Conservation (phyloP, 2,888 invertebrate species). For the Hedya salicella region DNA sequence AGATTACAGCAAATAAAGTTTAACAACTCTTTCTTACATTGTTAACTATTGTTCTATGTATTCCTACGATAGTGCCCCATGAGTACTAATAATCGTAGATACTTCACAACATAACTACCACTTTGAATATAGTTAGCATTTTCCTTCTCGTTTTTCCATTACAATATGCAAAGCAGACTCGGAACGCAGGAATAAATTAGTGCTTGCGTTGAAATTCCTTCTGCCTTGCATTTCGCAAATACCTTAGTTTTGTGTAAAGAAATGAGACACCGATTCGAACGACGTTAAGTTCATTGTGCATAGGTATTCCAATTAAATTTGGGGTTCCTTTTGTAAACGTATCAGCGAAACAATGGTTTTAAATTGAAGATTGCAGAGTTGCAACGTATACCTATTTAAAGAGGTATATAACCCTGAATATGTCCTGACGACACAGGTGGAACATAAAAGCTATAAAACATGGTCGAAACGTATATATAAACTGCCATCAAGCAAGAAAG, state of each 20-base stretch:
- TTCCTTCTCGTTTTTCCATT: conserved; percentile 22
- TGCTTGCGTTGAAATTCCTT: conserved; percentile 24
- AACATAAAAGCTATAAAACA: no score
- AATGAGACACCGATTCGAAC: conserved; percentile 52
- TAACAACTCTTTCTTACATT: background rate
- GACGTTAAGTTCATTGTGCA: conserved; percentile 19
- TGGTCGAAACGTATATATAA: no score
- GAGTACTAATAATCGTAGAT: conserved; percentile 21
- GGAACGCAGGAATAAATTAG: conserved; percentile 17
- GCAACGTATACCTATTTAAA: no score
- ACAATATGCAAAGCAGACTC: conserved; percentile 32
- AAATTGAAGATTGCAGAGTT: no score
- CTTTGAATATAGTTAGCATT: conserved; percentile 21
- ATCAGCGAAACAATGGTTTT: no score
- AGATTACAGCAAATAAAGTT: background rate
- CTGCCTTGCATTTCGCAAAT: conserved; percentile 24
- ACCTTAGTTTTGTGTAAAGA: conserved; percentile 23
- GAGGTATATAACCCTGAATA: no score
- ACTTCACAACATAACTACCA: conserved; percentile 3
- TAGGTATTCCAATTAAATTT: conserved; percentile 15
- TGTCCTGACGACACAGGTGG: no score
- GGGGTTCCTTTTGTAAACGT: background rate
- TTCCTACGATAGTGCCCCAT: conserved; percentile 18
- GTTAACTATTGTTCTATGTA: conserved; percentile 9
- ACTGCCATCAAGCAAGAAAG: no score